A percentile compares a stretch with the other conserved stretches of the same genome.
phyloP scores from a whole-genome alignment of 2,797 vertebrate genomes.

The Glyptemys insculpta region DNA sequence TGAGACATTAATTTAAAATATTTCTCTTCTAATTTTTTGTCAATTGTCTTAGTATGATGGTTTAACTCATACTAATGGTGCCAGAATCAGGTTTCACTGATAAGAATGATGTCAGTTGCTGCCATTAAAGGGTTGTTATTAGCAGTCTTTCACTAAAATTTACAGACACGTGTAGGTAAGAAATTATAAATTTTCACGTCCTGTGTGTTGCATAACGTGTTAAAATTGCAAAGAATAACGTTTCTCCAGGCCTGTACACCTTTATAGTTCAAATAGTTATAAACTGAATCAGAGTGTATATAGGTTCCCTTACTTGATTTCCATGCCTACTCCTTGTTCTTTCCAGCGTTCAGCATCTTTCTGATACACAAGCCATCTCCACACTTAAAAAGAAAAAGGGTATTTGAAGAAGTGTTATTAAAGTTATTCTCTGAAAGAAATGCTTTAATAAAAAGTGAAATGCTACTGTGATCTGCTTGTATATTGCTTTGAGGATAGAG shows the following conservation, averaged over 20 bases:
- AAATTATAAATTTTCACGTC: neutral
- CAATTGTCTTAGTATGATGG: neutral
- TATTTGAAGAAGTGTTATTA: constrained; percentile 38
- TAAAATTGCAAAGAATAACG: neutral
- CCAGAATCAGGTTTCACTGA: neutral
- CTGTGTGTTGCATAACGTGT: neutral
- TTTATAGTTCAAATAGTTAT: neutral
- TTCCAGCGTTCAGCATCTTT: constrained; percentile 14
- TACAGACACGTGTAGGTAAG: neutral
- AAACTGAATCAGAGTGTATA: neutral
- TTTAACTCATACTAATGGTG: neutral
- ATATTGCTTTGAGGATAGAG: constrained; percentile 12
- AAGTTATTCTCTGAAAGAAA: constrained; percentile 45
- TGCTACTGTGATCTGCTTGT: constrained; percentile 2
- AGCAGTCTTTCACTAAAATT: constrained; percentile 5
- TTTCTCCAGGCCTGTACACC: neutral
- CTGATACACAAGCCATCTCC: constrained; percentile 49
- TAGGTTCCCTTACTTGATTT: neutral
- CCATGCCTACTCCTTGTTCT: constrained; percentile 44
- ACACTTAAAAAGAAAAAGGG: constrained; percentile 34
- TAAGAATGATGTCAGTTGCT: neutral
- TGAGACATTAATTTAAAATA: neutral
- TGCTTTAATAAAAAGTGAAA: neutral
- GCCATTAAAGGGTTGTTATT: neutral
- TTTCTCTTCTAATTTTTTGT: neutral